Percentiles rank a stretch among this genome's conserved stretches.
These are phyloP conservation scores for Drosophila insularis DNA, from an alignment of 1,140 invertebrate species.

Conservation along the genomic window DNA sequence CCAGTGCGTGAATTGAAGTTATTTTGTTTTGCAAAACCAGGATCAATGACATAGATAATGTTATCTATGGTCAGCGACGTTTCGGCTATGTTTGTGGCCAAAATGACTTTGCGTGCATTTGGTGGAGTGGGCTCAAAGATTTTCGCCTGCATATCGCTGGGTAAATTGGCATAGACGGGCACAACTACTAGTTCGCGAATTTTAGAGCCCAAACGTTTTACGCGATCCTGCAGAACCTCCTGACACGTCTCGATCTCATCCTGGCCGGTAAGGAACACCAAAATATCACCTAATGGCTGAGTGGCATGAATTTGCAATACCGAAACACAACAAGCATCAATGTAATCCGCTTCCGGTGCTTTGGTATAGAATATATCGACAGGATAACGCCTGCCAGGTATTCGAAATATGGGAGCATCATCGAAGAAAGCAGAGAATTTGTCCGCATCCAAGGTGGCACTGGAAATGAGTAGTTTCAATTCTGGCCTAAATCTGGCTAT, in stretches of 20 bases:
- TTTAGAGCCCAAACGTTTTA: slow-evolving; percentile 94
- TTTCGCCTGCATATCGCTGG: slow-evolving; percentile 99
- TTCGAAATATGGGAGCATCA: slow-evolving; percentile 98
- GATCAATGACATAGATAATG: slow-evolving; percentile 99
- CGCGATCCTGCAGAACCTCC: slow-evolving; percentile 95
- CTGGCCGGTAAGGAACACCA: slow-evolving; percentile 98
- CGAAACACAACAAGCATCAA: slow-evolving; percentile 98
- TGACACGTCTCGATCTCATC: slow-evolving; percentile 98
- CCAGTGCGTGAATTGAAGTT: slow-evolving; percentile 99
- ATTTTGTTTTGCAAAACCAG: slow-evolving; percentile 99
- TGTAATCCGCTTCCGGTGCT: slow-evolving; percentile 99
- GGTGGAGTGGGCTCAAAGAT: slow-evolving; percentile 98
- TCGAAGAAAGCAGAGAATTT: slow-evolving; percentile 99
- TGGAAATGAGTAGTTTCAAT: slow-evolving; percentile 98
- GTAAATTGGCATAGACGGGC: slow-evolving; percentile 99
- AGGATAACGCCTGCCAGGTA: slow-evolving; percentile 94
- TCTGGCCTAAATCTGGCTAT: slow-evolving; percentile 97
- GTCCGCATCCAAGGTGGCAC: slow-evolving; percentile 98
- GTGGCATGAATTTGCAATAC: slow-evolving; percentile 99
- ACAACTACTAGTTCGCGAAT: slow-evolving; percentile 96
- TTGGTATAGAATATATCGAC: slow-evolving; percentile 99
- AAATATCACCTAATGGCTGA: slow-evolving; percentile 96
- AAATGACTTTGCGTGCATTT: slow-evolving; percentile 96
- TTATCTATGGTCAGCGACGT: slow-evolving; percentile 99
- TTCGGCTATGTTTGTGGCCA: slow-evolving; percentile 99